Base-by-base conservation (phyloP, 1,140 invertebrate species). In the Procambarus clarkii region DNA sequence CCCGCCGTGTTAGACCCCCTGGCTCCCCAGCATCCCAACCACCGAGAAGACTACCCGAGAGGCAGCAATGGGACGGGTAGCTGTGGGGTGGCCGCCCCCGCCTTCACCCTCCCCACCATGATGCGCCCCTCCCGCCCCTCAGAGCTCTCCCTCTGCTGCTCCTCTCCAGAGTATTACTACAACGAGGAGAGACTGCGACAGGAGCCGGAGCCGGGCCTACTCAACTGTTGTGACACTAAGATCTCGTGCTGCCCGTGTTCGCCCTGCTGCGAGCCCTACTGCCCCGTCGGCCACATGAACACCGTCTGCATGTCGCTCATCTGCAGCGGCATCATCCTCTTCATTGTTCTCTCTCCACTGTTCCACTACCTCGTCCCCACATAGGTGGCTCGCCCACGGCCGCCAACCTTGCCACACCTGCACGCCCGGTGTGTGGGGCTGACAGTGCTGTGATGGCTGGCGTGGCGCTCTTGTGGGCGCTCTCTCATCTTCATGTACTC, bases 281-380 rank as follows among this genome's bases (percentile, higher is more conserved):
- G 92, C 71, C 92, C 92, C 9, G 92, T 86, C 58, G 87, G 92
- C 5, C 92, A 92, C 76, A 85, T 92, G 77, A 92, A 92, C 81
- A 90, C 92, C 44, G 81, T 92, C 34, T 92, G 80, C 80, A 92
- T 90, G 92, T 69, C 88, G 50, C 82, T 86, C n/a, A 82, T 90
- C 80, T 89, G 86, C 64, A 77, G 58, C 77, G 87, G 74, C 50
- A 89, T 92, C 58, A 89, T 92, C 24, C 76, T 92, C 34, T 92
- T 92, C 74, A 92, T 92, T 50, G 50, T 92, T 15, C 88, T 92
- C 74, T 92, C 92, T 45, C 92, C 92, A 18, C 92, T 92, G 54
- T 86, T 92, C 54, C 92, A 92, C 77, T 92, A 92, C 77, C 92
- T 92, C 77, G 83, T 92, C 34, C 92, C 92, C 77, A 82, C 88